Evolutionary conservation across 2,888 invertebrate species (phyloP).

Genomic region (Bombylius discolor): DNA sequence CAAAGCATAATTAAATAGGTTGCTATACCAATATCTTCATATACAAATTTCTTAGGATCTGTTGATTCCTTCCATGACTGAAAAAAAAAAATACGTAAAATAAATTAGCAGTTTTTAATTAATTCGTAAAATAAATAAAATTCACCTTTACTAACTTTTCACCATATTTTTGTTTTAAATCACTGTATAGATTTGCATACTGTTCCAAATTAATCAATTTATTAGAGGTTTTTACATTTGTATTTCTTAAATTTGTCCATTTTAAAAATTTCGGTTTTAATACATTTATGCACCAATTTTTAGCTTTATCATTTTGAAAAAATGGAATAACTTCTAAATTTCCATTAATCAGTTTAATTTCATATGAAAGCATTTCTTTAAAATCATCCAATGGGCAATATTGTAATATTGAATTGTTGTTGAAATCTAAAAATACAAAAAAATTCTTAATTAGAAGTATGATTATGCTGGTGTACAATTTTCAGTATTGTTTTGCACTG

Average conservation of each 20-base stretch:
- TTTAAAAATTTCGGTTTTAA: slow-evolving; percentile 44
- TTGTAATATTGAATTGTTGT: not conserved
- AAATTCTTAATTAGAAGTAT: no score
- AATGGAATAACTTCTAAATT: not conserved
- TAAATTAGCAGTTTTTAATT: not conserved
- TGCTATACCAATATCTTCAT: slow-evolving; percentile 92
- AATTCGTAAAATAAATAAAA: not conserved
- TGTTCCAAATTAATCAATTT: slow-evolving; percentile 50
- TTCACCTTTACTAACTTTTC: slow-evolving; percentile 53
- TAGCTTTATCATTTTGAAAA: not conserved
- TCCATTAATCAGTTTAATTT: not conserved
- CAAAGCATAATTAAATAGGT: slow-evolving; percentile 72
- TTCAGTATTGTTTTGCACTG: no score
- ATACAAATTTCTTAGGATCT: slow-evolving; percentile 88
- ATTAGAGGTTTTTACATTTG: slow-evolving; percentile 53
- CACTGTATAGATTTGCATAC: slow-evolving; percentile 58
- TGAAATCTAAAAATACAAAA: not conserved
- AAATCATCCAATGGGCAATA: not conserved
- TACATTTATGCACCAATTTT: slow-evolving; percentile 37
- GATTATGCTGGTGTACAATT: no score
- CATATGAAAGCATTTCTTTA: not conserved
- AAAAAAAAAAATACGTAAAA: not conserved
- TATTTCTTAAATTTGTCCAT: slow-evolving; percentile 26
- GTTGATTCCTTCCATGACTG: slow-evolving; percentile 86
- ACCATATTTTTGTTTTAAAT: slow-evolving; percentile 68